Evolutionary conservation across 2,888 invertebrate genomes (phyloP).

Genomic region (Tromatobia lineatoria): DNA sequence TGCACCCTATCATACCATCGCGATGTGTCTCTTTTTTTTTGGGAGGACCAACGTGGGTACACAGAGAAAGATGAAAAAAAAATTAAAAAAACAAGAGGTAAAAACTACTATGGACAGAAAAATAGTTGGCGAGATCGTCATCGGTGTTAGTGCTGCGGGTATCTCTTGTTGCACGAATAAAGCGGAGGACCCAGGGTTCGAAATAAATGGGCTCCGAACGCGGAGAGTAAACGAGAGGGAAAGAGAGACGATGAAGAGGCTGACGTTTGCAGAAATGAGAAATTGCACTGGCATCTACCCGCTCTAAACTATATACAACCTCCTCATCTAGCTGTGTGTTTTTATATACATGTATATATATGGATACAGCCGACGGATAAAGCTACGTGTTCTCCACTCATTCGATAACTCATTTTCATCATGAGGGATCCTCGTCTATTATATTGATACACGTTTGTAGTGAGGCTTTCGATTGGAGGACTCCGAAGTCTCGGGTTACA

Average conservation of each 20-base stretch:
- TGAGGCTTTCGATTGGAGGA: constrained; percentile 4
- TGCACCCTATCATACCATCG: constrained; percentile 63
- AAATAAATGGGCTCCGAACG: constrained; percentile 52
- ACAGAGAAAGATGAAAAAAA: constrained; percentile 37
- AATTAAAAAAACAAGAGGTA: constrained; percentile 29
- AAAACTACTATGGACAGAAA: constrained; percentile 15
- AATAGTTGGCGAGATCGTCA: constrained; percentile 56
- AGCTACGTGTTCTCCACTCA: constrained; percentile 18
- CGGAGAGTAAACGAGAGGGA: constrained; percentile 46
- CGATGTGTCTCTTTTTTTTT: constrained; percentile 45
- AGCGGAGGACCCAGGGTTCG: constrained; percentile 31
- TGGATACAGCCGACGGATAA: too few relatives aligned
- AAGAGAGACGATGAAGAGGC: constrained; percentile 58
- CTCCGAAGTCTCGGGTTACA: constrained; percentile 45
- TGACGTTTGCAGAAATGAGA: constrained; percentile 67
- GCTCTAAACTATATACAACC: constrained; percentile 50
- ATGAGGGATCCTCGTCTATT: constrained; percentile 35
- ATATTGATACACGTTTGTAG: background rate
- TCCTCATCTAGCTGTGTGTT: background rate
- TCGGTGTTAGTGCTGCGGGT: constrained; percentile 31
- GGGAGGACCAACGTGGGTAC: constrained; percentile 12
- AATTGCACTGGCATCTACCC: constrained; percentile 64
- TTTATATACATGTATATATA: background rate
- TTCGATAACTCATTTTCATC: constrained; percentile 60
- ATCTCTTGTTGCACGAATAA: constrained; percentile 54